Evolutionary conservation across 37 sponge, comb jelly and placozoan genomes (phyloP).

Genomic region (Petrosia ficiformis): DNA sequence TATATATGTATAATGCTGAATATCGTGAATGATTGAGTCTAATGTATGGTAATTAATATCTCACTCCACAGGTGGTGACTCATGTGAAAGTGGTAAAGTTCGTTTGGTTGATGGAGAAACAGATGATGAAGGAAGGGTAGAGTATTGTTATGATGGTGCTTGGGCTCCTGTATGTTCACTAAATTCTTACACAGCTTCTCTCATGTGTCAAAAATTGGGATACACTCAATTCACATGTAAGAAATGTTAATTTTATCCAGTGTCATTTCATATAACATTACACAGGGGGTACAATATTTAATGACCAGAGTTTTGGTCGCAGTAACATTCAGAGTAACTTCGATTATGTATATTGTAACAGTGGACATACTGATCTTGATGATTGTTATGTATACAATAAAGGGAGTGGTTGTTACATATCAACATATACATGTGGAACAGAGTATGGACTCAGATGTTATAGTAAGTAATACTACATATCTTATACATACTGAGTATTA

Average conservation of each 20-base stretch:
- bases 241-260: background rate
- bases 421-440: background rate
- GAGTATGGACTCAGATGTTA: background rate
- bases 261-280: background rate
- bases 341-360: background rate
- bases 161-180: slow-evolving; percentile 2
- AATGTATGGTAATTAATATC: too few relatives aligned
- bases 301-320: background rate
- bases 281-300: slow-evolving; percentile 1
- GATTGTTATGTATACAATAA: background rate
- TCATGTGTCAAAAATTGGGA: background rate
- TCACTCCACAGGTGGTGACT: background rate
- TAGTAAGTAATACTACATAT: background rate
- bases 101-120: background rate
- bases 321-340: background rate
- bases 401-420: background rate
- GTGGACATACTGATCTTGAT: background rate
- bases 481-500: background rate
- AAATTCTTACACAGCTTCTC: background rate
- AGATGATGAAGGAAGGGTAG: background rate
- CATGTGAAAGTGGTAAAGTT: background rate
- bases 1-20: too few relatives aligned
- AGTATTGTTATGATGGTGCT: background rate
- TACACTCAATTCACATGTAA: background rate
- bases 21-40: too few relatives aligned